Percentiles rank a stretch among this genome's conserved stretches.
Conservation (phyloP, 1,140 invertebrate genomes). For the Grapholita molesta region DNA sequence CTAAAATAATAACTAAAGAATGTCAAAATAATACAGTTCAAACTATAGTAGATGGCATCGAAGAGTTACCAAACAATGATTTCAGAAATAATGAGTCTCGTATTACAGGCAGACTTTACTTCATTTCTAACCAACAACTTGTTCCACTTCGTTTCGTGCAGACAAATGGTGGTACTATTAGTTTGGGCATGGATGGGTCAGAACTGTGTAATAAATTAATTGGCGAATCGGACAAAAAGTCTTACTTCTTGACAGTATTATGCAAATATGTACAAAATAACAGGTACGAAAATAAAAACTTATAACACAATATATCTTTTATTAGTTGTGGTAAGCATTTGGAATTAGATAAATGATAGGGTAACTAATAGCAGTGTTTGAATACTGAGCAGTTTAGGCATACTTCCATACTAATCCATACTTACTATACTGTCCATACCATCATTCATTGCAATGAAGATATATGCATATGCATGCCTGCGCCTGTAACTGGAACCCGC, state of each 20-base stretch:
- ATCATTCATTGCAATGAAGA: too few species aligned
- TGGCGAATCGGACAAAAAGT: not conserved
- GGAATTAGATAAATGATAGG: too few species aligned
- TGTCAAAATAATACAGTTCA: slow-evolving; percentile 18
- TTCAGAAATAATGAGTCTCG: not conserved
- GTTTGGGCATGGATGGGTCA: slow-evolving; percentile 30
- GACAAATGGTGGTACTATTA: slow-evolving; percentile 23
- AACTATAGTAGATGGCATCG: slow-evolving; percentile 14
- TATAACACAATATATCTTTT: not conserved
- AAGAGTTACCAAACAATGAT: slow-evolving; percentile 18
- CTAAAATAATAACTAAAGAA: slow-evolving; percentile 22
- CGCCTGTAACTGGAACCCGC: too few species aligned
- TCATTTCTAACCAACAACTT: slow-evolving; percentile 22
- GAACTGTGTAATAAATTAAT: slow-evolving; percentile 29
- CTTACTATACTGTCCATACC: too few species aligned
- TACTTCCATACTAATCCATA: too few species aligned
- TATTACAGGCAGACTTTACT: slow-evolving; percentile 30
- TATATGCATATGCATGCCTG: too few species aligned
- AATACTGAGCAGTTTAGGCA: too few species aligned
- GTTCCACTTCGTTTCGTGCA: slow-evolving; percentile 34
- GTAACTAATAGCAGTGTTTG: too few species aligned
- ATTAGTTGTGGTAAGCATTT: too few species aligned
- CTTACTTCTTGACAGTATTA: slow-evolving; percentile 22
- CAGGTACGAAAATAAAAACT: not conserved
- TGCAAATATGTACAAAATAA: slow-evolving; percentile 28